Evolutionary conservation across 2,888 invertebrate species (phyloP), one percentile per base, ranked within the genome.

Genomic region (Cryptops parisi): DNA sequence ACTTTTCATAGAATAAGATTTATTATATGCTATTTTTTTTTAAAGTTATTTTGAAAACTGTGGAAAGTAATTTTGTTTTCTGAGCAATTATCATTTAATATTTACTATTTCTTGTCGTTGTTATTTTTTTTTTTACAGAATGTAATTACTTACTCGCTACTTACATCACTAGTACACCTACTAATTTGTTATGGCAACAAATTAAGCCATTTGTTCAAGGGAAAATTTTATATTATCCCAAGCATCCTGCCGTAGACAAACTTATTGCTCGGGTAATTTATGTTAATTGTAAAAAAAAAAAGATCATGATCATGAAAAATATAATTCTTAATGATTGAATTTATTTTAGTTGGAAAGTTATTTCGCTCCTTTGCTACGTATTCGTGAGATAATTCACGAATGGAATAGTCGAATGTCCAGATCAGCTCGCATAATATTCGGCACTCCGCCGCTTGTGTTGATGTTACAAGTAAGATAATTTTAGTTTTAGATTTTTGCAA

Each of bases 221-320:
- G 21, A 48, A n/a, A 5, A 48, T 48, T 38, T 12, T 48, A 9
- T 48, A 48, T 22, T 22, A 48, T 48, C 48, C 48, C 17, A 38
- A 48, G 19, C 27, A 26, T 1, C 27, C 38, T 3, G 15, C 38
- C 1, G 33, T 27, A 23, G 15, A 38, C 6, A 23, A 38, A 12
- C 5, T 48, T 33, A 48, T 48, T 33, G 21, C 2, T 3, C 27
- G 48, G 23, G 48, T 48, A 48, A 24, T 2, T n/a, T 1, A 17
- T n/a, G n/a, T n/a, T n/a, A n/a, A n/a, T n/a, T n/a, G n/a, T n/a
- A n/a, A n/a, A n/a, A n/a, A n/a, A n/a, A n/a, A 46, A 25, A 27
- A 4, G 21, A 4, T 25, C 15, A 19, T 48, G 12, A 17, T 27
- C 17, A 2, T 5, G 23, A 19, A 38, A 33, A 1, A 27, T 33